A percentile compares a stretch with the other conserved stretches of the same genome.
Evolutionary conservation across 2,888 invertebrate species (phyloP).

Genomic region (Cantharis rufa): DNA sequence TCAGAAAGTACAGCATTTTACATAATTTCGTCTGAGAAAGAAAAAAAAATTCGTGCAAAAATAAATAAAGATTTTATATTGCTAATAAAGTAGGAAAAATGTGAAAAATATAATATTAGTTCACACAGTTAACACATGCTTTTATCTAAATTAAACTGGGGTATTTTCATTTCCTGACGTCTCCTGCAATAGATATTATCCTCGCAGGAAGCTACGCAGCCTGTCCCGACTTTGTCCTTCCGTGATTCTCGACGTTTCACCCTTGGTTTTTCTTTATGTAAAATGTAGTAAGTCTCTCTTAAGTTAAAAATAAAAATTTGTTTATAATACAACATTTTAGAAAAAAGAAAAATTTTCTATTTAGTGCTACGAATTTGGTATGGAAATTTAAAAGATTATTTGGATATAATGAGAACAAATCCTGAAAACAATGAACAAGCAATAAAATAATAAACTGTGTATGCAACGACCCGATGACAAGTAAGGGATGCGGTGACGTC

Average conservation of each 20-base stretch:
- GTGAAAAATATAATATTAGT: constrained; percentile 34
- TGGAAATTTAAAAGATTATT: neutral
- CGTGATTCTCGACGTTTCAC: constrained; percentile 27
- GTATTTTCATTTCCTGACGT: constrained; percentile 61
- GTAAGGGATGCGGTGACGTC: constrained; percentile 49
- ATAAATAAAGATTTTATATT: neutral
- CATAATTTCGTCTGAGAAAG: neutral
- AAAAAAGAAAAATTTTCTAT: neutral
- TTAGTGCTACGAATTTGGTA: neutral
- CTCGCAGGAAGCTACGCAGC: constrained; percentile 47
- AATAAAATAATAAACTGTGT: constrained; percentile 47
- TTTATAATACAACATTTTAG: neutral
- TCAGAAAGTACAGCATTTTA: neutral
- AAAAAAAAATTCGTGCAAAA: neutral
- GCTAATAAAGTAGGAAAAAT: constrained; percentile 10
- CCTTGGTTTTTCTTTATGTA: constrained; percentile 24
- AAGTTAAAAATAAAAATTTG: neutral
- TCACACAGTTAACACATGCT: constrained; percentile 56
- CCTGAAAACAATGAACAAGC: constrained; percentile 42
- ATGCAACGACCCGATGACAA: constrained; percentile 46
- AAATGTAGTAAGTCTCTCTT: constrained; percentile 3
- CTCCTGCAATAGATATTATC: constrained; percentile 57
- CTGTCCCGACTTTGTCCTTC: constrained; percentile 36
- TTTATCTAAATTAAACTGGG: constrained; percentile 64
- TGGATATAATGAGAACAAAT: constrained; percentile 18